Conservation (phyloP, 2,797 vertebrate genomes). For the Varecia variegata region DNA sequence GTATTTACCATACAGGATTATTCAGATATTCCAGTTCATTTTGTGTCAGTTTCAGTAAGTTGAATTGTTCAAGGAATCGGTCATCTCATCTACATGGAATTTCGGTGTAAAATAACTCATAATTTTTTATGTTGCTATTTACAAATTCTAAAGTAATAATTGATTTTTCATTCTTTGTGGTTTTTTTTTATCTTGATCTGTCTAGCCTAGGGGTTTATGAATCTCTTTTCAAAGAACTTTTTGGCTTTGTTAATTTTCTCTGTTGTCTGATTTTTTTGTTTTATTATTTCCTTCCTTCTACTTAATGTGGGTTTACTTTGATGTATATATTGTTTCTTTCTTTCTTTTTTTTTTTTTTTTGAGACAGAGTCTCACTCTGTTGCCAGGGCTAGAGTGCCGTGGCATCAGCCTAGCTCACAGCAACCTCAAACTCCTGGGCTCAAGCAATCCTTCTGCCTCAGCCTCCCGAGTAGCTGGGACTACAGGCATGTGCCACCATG, state of each 20-base stretch:
- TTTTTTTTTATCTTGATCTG: background rate
- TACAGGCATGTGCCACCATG: too few species aligned
- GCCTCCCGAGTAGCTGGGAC: too few species aligned
- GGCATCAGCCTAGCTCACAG: too few species aligned
- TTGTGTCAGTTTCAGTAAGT: background rate
- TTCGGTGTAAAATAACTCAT: background rate
- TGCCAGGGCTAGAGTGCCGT: too few species aligned
- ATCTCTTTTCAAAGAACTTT: background rate
- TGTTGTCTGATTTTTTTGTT: background rate
- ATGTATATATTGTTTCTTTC: background rate
- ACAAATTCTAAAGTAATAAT: background rate
- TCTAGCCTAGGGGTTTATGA: background rate
- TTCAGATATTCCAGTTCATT: background rate
- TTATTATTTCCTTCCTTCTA: background rate
- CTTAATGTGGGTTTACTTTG: background rate
- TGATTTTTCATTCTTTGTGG: background rate
- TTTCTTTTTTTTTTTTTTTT: too few species aligned
- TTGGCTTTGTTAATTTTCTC: background rate
- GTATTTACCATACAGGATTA: background rate
- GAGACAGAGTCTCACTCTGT: too few species aligned
- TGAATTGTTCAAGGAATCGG: background rate
- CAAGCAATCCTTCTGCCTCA: too few species aligned
- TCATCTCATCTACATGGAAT: background rate
- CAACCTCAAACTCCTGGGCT: too few species aligned
- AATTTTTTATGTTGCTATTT: background rate